Base-by-base conservation (phyloP, 1,140 invertebrate genomes). In the Zaprionus davidi region DNA sequence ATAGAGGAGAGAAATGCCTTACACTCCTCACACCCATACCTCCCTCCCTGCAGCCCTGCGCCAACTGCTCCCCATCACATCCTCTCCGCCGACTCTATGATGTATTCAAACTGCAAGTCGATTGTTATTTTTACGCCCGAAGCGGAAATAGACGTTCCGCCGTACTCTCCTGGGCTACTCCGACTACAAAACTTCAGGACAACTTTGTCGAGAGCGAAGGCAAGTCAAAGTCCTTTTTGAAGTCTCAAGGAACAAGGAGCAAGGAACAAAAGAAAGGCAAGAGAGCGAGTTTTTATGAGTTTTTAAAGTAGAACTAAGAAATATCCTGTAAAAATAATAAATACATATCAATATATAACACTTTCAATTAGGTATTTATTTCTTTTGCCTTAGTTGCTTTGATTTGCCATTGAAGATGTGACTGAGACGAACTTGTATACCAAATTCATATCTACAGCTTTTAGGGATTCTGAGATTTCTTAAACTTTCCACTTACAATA, bases 41-140 rank as follows among this genome's bases (percentile, higher is more conserved):
- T 41, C 1, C 1, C 12, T 15, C 65, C 60, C 59, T 53, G 49
- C 26, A 20, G 28, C 28, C 6, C 2, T 31, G 31, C 28, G 9
- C 24, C 24, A 0, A 26, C 24, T 26, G 24, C 55, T 12, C 44
- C 31, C 31, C 53, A 3, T 38, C 20, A 22, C 22, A 17, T n/a
- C n/a, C 22, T n/a, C 12, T 7, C 6, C 57, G 13, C 28, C 20
- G 20, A 44, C 59, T 38, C 41, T 60, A 70, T 87, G 84, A 81
- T 82, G 84, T 88, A 88, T 88, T 88, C 84, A 88, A 90, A 88
- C 81, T 88, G 84, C 84, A 90, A 88, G 84, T 88, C 84, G 84
- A 88, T 88, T 88, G 85, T 88, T 88, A 88, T 88, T 88, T 88
- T 88, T 84, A 88, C 71, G 85, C 84, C 84, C 80, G 36, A 57